These are phyloP conservation scores for Amblyjoppa fuscipennis DNA, from an alignment of 2,888 invertebrate species.

Conservation along the genomic window DNA sequence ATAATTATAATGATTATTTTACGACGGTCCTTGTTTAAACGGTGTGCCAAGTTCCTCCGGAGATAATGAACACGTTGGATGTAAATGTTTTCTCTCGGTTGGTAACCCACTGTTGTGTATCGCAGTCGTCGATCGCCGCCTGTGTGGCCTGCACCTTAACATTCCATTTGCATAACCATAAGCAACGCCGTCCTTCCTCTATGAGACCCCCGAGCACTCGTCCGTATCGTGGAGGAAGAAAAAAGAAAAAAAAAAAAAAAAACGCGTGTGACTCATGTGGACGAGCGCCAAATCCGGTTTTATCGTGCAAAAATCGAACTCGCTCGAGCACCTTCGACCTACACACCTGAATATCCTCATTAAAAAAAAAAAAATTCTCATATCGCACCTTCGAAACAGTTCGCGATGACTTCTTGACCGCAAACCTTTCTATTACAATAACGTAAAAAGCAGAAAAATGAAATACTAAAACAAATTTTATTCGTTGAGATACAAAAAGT, in stretches of 20 bases:
- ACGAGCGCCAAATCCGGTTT: conserved; percentile 40
- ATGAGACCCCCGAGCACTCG: conserved; percentile 31
- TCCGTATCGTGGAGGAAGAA: conserved; percentile 26
- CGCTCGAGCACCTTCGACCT: conserved; percentile 11
- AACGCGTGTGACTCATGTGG: conserved; percentile 16
- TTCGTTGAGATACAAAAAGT: too few species aligned
- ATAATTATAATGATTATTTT: too few species aligned
- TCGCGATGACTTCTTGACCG: neutral
- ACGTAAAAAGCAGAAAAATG: neutral
- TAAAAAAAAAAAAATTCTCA: conserved; percentile 5
- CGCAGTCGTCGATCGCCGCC: conserved; percentile 25
- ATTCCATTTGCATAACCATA: conserved; percentile 70
- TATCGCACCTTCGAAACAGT: neutral
- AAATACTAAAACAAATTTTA: too few species aligned
- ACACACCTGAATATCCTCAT: neutral
- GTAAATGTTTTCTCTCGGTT: conserved; percentile 17
- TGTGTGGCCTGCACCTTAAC: conserved; percentile 63
- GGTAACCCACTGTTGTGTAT: conserved; percentile 5
- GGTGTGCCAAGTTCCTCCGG: conserved; percentile 5
- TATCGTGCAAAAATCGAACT: conserved; percentile 50
- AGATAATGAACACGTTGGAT: conserved; percentile 44
- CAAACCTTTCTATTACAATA: neutral
- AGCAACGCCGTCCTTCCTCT: conserved; percentile 61
- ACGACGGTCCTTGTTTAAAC: too few species aligned
- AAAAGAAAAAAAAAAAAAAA: neutral